Evolutionary conservation across 2,888 invertebrate species (phyloP).

Genomic region (Apomyelois bistriatella): DNA sequence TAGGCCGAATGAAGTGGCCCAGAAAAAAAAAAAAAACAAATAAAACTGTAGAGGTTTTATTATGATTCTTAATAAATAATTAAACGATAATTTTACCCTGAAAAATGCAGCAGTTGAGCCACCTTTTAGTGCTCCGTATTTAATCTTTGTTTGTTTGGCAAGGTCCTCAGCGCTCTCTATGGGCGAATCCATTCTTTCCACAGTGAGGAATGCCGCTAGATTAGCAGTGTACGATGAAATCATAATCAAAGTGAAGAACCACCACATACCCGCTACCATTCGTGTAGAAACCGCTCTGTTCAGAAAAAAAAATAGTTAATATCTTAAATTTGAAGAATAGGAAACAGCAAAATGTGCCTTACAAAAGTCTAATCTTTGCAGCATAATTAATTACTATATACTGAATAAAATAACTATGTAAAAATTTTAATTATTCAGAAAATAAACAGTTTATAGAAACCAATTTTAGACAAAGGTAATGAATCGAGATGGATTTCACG

Average conservation of each 20-base stretch:
- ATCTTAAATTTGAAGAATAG: not conserved
- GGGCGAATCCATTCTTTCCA: slow-evolving; percentile 95
- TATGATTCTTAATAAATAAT: no score
- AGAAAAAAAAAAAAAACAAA: no score
- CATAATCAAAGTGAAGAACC: slow-evolving; percentile 97
- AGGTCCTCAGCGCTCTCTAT: slow-evolving; percentile 98
- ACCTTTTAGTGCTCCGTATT: slow-evolving; percentile 95
- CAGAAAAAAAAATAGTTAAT: slow-evolving; percentile 13
- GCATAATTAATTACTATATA: not conserved
- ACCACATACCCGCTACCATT: slow-evolving; percentile 96
- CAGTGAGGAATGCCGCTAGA: slow-evolving; percentile 95
- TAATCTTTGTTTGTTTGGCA: slow-evolving; percentile 97
- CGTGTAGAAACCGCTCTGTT: slow-evolving; percentile 91
- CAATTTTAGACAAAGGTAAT: not conserved
- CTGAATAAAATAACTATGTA: not conserved
- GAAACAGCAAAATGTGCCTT: slow-evolving; percentile 3
- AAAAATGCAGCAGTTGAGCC: slow-evolving; percentile 98
- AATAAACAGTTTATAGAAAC: not conserved
- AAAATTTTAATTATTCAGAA: no score
- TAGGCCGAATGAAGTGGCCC: no score
- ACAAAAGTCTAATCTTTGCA: not conserved
- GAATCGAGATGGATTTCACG: slow-evolving; percentile 32
- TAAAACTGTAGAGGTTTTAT: no score
- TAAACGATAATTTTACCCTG: slow-evolving; percentile 79
- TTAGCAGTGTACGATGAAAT: slow-evolving; percentile 98